phyloP scores from a whole-genome alignment of 2,113 vertebrate species.

The Hippolais icterina region DNA sequence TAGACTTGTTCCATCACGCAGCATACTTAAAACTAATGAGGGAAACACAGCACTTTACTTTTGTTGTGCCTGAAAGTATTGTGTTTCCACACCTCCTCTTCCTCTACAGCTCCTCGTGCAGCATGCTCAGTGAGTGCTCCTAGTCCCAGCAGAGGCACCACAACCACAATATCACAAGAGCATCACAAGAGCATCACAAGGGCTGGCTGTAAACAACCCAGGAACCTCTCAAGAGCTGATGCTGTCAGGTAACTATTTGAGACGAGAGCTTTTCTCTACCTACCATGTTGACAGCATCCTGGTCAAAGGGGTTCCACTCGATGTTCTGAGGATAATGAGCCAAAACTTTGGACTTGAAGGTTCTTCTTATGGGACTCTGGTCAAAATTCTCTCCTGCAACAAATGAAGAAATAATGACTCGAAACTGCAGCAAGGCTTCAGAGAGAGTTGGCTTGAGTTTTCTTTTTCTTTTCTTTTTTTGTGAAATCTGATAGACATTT shows the following conservation, averaged over 20 bases:
- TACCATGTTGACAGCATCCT: slow-evolving; percentile 97
- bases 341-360: slow-evolving; percentile 96
- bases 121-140: background rate
- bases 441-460: background rate
- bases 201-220: background rate
- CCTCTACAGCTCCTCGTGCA: background rate
- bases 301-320: slow-evolving; percentile 93
- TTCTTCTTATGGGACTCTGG: slow-evolving; percentile 92
- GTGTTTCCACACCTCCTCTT: background rate
- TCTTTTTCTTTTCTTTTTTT: background rate
- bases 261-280: slow-evolving; percentile 37
- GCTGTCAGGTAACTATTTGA: background rate
- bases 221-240: accelerated
- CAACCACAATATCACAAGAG: background rate
- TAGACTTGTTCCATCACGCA: background rate
- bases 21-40: background rate
- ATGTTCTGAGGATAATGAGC: slow-evolving; percentile 94
- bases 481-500: background rate
- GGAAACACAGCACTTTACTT: background rate
- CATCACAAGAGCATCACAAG: background rate
- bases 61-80: background rate
- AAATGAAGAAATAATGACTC: slow-evolving; percentile 25
- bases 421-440: background rate
- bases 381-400: slow-evolving; percentile 92
- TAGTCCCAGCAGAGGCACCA: background rate